phyloP scores from a whole-genome alignment of 2,797 vertebrate species.

The Microtus agrestis region DNA sequence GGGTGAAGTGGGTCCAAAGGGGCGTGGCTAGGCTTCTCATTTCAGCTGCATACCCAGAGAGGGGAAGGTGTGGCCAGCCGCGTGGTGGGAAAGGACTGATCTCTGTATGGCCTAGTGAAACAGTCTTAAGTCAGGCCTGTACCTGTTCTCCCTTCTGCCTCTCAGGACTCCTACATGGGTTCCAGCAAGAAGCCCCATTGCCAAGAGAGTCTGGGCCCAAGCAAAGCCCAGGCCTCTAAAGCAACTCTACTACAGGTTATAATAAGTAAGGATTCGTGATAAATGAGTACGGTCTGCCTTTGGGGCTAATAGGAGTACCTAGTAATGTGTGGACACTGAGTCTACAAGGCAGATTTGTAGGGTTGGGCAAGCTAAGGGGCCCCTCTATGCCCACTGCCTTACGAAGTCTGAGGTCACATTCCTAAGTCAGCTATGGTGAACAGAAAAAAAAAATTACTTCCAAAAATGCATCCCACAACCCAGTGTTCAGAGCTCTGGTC shows the following conservation, averaged over 20 bases:
- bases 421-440: not conserved
- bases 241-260: not conserved
- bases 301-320: not conserved
- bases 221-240: not conserved
- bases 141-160: not conserved
- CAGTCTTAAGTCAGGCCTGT: not conserved
- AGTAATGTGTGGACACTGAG: not conserved
- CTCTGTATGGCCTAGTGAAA: not conserved
- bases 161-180: not conserved
- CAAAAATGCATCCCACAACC: not conserved
- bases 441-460: not conserved
- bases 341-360: not conserved
- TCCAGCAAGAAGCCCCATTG: not conserved
- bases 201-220: not conserved
- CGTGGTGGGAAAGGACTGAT: not conserved
- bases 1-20: not conserved
- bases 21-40: not conserved
- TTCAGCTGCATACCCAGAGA: not conserved
- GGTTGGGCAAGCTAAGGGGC: not conserved
- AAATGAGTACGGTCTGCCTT: not conserved
- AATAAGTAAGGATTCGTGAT: not conserved
- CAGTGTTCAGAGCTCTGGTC: constrained; percentile 30
- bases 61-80: not conserved
- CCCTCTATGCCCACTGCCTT: not conserved
- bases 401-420: not conserved